Percentiles rank a stretch among this genome's conserved stretches.
Conservation (phyloP, 64 coral and sea anemone genomes). For the Astreopora myriophthalma region DNA sequence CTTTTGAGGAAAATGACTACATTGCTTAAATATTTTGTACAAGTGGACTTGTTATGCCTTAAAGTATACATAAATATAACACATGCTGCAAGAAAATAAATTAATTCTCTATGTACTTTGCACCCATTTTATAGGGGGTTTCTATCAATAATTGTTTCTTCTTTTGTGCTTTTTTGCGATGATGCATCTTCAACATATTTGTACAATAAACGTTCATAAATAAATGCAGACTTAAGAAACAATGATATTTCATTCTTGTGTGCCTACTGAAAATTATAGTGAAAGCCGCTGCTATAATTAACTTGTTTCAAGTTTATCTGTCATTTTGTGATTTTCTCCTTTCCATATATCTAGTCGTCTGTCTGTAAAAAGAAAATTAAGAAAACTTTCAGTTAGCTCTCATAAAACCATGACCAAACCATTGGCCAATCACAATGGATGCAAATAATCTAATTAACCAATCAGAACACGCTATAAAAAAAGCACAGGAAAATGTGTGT, state of each 20-base stretch:
- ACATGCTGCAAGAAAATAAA: neutral
- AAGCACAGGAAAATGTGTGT: no score
- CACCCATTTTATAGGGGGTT: neutral
- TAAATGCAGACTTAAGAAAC: neutral
- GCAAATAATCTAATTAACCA: neutral
- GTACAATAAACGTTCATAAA: neutral
- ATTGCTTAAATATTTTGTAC: neutral
- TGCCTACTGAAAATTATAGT: neutral
- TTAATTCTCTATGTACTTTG: neutral
- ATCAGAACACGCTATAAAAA: neutral
- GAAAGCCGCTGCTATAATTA: neutral
- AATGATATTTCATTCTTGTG: neutral
- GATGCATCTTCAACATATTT: neutral
- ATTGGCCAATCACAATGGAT: neutral
- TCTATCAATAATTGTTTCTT: no score
- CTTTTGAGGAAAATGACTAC: no score
- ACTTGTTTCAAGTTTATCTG: neutral
- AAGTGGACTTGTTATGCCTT: neutral
- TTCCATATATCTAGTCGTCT: slow-evolving; percentile 51
- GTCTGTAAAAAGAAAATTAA: slow-evolving; percentile 1
- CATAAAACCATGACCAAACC: neutral
- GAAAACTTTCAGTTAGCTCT: neutral
- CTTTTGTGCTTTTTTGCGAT: no score
- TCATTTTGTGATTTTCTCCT: neutral
- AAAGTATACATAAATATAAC: neutral